Conservation (phyloP, 1,140 invertebrate species). For the Aleiodes sp. region DNA sequence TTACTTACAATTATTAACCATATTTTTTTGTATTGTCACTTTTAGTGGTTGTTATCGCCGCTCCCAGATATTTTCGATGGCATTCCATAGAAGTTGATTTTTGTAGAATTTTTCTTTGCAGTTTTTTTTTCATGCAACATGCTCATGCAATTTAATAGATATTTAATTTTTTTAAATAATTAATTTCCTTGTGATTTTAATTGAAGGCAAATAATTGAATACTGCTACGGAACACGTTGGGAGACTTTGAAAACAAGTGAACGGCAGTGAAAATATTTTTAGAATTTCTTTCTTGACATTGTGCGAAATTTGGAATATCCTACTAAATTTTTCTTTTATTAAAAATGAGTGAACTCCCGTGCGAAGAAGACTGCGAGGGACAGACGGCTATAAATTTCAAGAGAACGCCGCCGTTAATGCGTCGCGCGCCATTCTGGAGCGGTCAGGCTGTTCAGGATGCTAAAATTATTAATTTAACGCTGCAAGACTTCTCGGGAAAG, state of each 20-base stretch:
- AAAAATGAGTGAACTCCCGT: conserved; percentile 6
- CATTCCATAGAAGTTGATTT: background rate
- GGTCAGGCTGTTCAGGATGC: conserved; percentile 71
- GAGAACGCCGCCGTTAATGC: background rate
- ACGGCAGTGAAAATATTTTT: background rate
- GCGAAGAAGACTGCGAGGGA: background rate
- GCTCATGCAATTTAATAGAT: conserved; percentile 55
- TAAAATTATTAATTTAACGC: conserved; percentile 72
- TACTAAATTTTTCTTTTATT: background rate
- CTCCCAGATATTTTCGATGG: conserved; percentile 17
- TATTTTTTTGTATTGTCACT: background rate
- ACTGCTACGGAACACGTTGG: background rate
- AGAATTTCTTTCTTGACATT: background rate
- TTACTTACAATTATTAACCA: conserved; percentile 38
- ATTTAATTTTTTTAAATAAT: background rate
- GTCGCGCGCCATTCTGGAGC: conserved; percentile 43
- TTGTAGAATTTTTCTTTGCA: too few species aligned
- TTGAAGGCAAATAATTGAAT: background rate
- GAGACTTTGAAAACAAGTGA: background rate
- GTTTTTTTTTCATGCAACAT: conserved; percentile 52
- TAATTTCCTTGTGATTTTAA: background rate
- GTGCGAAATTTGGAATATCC: background rate
- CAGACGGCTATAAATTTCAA: background rate
- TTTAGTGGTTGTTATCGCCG: conserved; percentile 17
- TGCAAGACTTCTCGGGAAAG: conserved; percentile 74